Conservation (phyloP, 2,888 invertebrate species). For the Ischnus inquisitorius region DNA sequence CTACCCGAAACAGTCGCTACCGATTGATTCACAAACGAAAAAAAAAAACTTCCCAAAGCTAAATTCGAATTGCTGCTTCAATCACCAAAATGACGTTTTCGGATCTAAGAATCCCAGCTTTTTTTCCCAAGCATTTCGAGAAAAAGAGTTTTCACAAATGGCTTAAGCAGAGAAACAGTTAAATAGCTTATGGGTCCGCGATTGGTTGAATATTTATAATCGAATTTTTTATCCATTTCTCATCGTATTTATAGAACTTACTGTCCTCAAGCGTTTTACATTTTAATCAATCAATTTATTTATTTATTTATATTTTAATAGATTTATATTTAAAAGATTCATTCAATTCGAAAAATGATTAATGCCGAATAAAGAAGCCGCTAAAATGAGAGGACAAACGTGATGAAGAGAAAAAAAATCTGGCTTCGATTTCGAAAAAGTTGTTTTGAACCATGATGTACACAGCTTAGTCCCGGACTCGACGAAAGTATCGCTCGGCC, state of each 20-base stretch:
- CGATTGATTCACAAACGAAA: constrained; percentile 14
- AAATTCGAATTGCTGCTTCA: not conserved
- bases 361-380: too few relatives aligned
- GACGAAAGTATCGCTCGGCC: constrained; percentile 62
- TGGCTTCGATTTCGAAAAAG: not conserved
- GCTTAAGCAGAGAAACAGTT: not conserved
- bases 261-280: too few relatives aligned
- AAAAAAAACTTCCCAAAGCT: not conserved
- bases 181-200: not conserved
- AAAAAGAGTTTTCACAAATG: not conserved
- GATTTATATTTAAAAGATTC: too few relatives aligned
- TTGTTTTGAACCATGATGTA: not conserved
- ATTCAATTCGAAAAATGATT: too few relatives aligned
- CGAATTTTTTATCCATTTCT: too few relatives aligned
- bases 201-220: not conserved
- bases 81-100: not conserved
- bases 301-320: too few relatives aligned
- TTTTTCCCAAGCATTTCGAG: not conserved
- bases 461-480: constrained; percentile 15
- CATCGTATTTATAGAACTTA: too few relatives aligned
- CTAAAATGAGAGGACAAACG: too few relatives aligned
- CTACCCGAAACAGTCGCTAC: not conserved
- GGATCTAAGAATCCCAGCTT: not conserved
- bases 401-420: too few relatives aligned
- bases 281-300: too few relatives aligned